Conservation (phyloP, 2,113 vertebrate genomes). For the Pao palembangensis region DNA sequence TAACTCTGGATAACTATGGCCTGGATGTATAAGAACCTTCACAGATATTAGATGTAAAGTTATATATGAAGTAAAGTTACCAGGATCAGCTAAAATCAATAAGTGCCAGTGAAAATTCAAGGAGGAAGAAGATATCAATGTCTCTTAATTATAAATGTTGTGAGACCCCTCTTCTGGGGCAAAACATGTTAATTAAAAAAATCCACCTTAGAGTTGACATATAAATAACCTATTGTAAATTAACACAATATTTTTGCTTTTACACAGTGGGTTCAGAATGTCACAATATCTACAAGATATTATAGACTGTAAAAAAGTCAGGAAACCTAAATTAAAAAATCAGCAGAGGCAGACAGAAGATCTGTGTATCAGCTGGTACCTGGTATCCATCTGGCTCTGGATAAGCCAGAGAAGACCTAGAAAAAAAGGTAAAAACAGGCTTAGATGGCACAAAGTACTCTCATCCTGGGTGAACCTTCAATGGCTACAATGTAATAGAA, state of each 20-base stretch:
- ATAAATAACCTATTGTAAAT: too few relatives aligned
- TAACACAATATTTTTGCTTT: too few relatives aligned
- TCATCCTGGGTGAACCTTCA: background rate
- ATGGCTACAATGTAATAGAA: background rate
- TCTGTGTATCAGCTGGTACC: conserved; percentile 66
- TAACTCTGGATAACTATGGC: too few relatives aligned
- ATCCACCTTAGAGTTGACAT: too few relatives aligned
- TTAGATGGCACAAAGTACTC: background rate
- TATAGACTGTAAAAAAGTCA: background rate
- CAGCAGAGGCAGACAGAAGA: conserved; percentile 1
- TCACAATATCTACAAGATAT: too few relatives aligned
- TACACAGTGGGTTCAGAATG: too few relatives aligned
- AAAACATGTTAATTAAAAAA: too few relatives aligned
- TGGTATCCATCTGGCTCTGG: conserved; percentile 84
- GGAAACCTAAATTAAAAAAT: background rate
- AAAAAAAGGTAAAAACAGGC: conserved; percentile 19
- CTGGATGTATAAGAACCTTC: too few relatives aligned
- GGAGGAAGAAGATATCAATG: background rate
- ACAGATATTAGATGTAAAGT: too few relatives aligned
- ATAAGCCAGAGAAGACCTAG: conserved; percentile 86
- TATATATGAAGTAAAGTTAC: too few relatives aligned
- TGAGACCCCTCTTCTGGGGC: too few relatives aligned
- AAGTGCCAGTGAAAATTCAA: background rate
- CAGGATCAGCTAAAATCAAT: background rate
- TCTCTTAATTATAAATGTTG: background rate